Evolutionary conservation across 2,113 vertebrate species (phyloP).

Genomic region (Calypte anna): DNA sequence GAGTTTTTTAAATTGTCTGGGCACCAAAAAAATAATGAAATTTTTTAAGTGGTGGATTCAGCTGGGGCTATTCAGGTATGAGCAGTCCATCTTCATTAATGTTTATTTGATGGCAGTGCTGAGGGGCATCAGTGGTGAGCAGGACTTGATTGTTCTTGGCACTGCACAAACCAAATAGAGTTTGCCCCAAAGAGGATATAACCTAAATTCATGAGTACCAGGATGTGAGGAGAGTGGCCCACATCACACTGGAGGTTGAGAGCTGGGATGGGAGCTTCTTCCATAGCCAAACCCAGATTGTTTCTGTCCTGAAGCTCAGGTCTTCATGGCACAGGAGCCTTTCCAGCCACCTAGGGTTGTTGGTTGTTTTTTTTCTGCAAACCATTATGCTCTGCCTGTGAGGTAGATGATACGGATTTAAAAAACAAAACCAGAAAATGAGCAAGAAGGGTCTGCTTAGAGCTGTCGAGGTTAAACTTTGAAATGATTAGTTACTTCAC

Average conservation of each 20-base stretch:
- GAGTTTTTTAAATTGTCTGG: constrained; percentile 5
- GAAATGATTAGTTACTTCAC: constrained; percentile 41
- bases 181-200: neutral
- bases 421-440: neutral
- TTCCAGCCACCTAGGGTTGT: neutral
- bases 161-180: neutral
- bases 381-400: neutral
- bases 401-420: neutral
- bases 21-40: neutral
- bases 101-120: neutral
- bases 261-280: neutral
- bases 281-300: neutral
- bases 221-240: rapidly evolving
- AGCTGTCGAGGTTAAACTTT: constrained; percentile 55
- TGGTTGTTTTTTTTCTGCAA: neutral
- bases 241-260: rapidly evolving
- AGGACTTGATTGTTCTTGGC: neutral
- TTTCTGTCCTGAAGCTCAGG: neutral
- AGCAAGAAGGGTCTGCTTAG: constrained; percentile 30
- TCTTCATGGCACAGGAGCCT: neutral
- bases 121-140: neutral
- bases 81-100: constrained; percentile 8
- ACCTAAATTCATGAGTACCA: neutral
- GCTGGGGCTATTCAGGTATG: neutral
- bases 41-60: neutral